Evolutionary conservation across 1,140 invertebrate genomes (phyloP).

Genomic region (Phenacoccus solenopsis): DNA sequence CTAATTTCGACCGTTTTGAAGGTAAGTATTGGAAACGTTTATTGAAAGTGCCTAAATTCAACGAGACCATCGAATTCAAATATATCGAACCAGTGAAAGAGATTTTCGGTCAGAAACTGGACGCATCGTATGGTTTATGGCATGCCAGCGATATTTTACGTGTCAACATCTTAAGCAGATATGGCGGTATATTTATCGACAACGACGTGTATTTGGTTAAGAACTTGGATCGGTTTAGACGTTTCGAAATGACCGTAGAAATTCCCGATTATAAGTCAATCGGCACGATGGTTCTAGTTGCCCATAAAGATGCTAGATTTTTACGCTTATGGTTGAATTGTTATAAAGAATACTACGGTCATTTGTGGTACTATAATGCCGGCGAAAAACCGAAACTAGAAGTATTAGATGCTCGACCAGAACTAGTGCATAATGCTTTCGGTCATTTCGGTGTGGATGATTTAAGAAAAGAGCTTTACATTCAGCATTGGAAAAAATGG

Average conservation of each 20-base stretch:
- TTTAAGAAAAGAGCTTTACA: constrained; percentile 9
- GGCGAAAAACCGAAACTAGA: constrained; percentile 28
- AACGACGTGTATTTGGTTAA: constrained; percentile 26
- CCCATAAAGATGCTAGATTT: constrained; percentile 30
- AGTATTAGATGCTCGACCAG: constrained; percentile 27
- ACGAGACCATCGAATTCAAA: constrained; percentile 21
- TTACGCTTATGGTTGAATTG: constrained; percentile 29
- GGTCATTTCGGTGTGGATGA: constrained; percentile 24
- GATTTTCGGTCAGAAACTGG: constrained; percentile 28
- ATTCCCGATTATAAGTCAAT: constrained; percentile 27
- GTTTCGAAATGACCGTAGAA: constrained; percentile 34
- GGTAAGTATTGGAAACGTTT: constrained; percentile 27
- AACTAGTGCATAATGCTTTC: constrained; percentile 27
- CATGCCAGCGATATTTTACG: constrained; percentile 26
- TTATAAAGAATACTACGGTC: constrained; percentile 28
- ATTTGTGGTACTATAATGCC: constrained; percentile 32
- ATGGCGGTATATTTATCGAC: constrained; percentile 29
- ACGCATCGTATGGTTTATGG: constrained; percentile 19
- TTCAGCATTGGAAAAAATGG: constrained; percentile 20
- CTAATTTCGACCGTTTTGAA: constrained; percentile 22
- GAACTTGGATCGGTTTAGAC: constrained; percentile 24
- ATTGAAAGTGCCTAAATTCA: constrained; percentile 20
- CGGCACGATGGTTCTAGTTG: constrained; percentile 28
- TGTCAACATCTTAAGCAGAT: constrained; percentile 25
- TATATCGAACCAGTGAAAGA: constrained; percentile 24